Evolutionary conservation across 2,888 invertebrate genomes (phyloP).

Genomic region (Megamerina dolium): DNA sequence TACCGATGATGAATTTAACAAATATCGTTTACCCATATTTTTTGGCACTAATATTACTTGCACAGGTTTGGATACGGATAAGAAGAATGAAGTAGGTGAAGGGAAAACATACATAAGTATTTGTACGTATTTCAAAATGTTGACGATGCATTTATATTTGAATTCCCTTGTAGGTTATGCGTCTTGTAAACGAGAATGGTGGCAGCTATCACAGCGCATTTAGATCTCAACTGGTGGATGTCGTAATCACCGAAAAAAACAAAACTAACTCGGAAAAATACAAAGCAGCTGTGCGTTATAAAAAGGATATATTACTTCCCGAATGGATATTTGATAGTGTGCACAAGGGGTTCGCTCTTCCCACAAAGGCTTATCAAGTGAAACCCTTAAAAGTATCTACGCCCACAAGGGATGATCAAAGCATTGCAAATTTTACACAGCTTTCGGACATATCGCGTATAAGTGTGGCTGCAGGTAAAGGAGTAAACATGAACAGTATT

Average conservation of each 20-base stretch:
- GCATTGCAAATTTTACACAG: constrained; percentile 42
- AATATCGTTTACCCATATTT: constrained; percentile 62
- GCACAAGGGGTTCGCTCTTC: constrained; percentile 62
- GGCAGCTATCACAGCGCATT: constrained; percentile 55
- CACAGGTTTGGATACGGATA: constrained; percentile 56
- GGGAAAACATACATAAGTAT: too few relatives aligned
- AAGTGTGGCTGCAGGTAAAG: constrained; percentile 23
- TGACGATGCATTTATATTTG: neutral
- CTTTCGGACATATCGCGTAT: constrained; percentile 44
- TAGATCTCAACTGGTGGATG: constrained; percentile 43
- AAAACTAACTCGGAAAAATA: constrained; percentile 44
- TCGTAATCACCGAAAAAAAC: constrained; percentile 42
- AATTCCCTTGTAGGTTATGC: constrained; percentile 51
- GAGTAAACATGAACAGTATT: constrained; percentile 23
- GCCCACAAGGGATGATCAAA: constrained; percentile 54
- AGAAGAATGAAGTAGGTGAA: constrained; percentile 39
- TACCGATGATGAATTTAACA: constrained; percentile 61
- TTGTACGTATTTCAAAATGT: neutral
- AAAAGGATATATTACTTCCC: constrained; percentile 60
- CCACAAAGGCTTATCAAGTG: constrained; percentile 56
- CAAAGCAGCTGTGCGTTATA: constrained; percentile 43
- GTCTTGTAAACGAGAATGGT: constrained; percentile 67
- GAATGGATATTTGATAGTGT: constrained; percentile 79
- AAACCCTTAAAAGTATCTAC: constrained; percentile 63
- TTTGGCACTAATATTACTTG: constrained; percentile 71